Base-by-base conservation (phyloP, 92 coral and sea anemone genomes). In the Paramuricea clavata region DNA sequence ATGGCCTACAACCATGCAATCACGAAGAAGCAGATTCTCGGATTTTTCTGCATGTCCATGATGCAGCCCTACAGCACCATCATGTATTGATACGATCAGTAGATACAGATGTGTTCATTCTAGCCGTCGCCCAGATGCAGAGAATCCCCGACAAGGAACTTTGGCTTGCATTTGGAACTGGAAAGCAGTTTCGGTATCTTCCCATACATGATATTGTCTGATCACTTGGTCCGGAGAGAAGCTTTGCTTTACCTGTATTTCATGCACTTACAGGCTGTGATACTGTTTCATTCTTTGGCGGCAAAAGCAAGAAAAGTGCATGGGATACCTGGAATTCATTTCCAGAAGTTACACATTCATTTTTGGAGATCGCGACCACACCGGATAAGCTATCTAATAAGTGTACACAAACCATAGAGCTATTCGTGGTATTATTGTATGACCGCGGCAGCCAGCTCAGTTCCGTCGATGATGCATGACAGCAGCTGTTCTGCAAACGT, bases 251-350 rank as follows among this genome's bases (percentile, higher is more conserved):
- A 5, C 88, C 91, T 6, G 83, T 88, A 6, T 88, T 88, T 36
- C 91, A 82, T 57, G 87, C 85, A 12, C 27, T 87, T 39, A 87
- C 90, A 52, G 87, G 87, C 42, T 81, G 90, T 28, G 87, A 87
- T 62, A 88, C 91, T 0, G 87, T 87, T 81, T 85, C 57, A 21
- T 88, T 82, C 84, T 88, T 88, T 74, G 79, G 54, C 3, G 84
- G 83, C 0, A 83, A 83, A 49, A 50, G 61, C 22, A 83, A 82
- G 89, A 88, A 88, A 50, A 75, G 85, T 75, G 87, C 88, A 74
- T 87, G 90, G 90, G 90, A 87, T 67, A 86, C 89, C 31, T 86
- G 89, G 89, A 86, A 57, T 76, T 78, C 74, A 33, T 78, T 76
- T 13, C 70, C 82, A 49, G 86, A 49, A 50, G 90, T 67, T 35